Evolutionary conservation across 1,140 invertebrate species (phyloP).

Genomic region (Harlomillsia oculata): DNA sequence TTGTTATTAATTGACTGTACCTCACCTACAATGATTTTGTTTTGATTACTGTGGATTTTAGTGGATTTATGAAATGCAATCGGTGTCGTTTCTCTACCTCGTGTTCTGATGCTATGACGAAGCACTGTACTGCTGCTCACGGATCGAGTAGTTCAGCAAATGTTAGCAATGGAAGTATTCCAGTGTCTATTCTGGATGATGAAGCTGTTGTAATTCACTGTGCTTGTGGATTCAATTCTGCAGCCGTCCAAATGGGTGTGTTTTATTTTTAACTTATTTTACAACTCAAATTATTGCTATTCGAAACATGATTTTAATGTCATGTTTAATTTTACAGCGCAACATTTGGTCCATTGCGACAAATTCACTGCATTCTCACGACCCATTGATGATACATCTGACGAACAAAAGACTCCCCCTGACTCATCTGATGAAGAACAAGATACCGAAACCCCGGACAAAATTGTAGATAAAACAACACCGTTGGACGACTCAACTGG

Average conservation of each 20-base stretch:
- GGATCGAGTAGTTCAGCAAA: too few species aligned
- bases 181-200: constrained; percentile 12
- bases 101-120: constrained; percentile 61
- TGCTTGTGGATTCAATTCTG: constrained; percentile 59
- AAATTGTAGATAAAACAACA: too few species aligned
- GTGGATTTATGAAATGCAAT: constrained; percentile 58
- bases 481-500: too few species aligned
- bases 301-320: constrained; percentile 4
- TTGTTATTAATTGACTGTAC: constrained; percentile 1
- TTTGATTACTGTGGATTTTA: constrained; percentile 45
- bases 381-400: too few species aligned
- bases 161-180: constrained; percentile 5
- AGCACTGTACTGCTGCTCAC: constrained; percentile 48
- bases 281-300: background rate
- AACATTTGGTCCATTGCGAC: constrained; percentile 52
- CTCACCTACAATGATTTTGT: too few species aligned
- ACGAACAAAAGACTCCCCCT: too few species aligned
- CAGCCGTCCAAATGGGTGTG: constrained; percentile 44
- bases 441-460: too few species aligned
- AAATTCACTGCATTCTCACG: constrained; percentile 51
- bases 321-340: constrained; percentile 44
- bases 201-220: constrained; percentile 49
- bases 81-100: constrained; percentile 66
- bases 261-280: background rate
- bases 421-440: too few species aligned